Base-by-base conservation (phyloP, 2,113 vertebrate genomes). In the Romanogobio albipinnatus region DNA sequence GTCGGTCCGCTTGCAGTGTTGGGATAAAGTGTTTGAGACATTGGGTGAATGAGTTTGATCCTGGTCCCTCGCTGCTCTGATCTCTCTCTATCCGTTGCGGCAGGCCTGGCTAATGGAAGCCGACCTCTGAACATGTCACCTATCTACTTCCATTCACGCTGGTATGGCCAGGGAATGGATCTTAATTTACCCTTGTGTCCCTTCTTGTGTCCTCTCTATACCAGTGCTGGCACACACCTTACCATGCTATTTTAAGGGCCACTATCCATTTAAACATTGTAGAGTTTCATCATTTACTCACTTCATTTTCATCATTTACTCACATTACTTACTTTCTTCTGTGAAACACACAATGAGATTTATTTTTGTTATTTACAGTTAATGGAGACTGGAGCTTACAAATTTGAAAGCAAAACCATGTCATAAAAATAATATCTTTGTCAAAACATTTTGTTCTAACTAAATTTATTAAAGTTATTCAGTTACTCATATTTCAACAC, bases 81-180 rank as follows among this genome's bases (percentile, higher is more conserved):
- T 87, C 82, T 84, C 81, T 85, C 66, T 85, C 87, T 89, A 86
- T 88, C 88, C 90, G 89, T 87, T 82, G 90, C 90, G 87, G 90
- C 86, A 89, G 90, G 82, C 86, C 81, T 81, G 82, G 90, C 90
- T 93, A 93, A 93, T 92, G 87, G 91, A 91, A 85, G 86, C 88
- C 53, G 92, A 92, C 90, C 92, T 90, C 84, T 81, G 82, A 82
- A 88, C 87, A 79, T 90, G 92, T 91, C 93, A 89, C 89, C 89
- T 89, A 83, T 91, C 80, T 58, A 71, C 81, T 73, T 71, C 62
- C 33, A 82, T 82, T 93, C 93, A 90, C 82, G 85, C 90, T 91
- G 89, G 78, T 92, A 91, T 93, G 92, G 78, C 82, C 68, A 76
- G 19, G 89, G 87, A 86, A 93, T 91, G 90, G 85, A 89, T 94